phyloP scores from a whole-genome alignment of 2,888 invertebrate species.

The Leptopilina drosophilae region DNA sequence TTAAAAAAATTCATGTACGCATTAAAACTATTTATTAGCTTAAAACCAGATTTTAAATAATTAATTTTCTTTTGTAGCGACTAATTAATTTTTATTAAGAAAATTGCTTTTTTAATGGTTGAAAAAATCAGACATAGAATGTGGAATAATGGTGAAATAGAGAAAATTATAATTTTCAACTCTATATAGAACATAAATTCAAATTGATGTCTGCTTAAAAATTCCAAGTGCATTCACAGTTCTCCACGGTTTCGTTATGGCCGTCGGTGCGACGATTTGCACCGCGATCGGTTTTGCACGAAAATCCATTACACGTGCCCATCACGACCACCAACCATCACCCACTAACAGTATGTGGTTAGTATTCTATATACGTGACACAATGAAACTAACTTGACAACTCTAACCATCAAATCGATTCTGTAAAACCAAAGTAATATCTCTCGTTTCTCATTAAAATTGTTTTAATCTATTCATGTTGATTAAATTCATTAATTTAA shows the following conservation, averaged over 20 bases:
- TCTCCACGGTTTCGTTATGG: slow-evolving; percentile 46
- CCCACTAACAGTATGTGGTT: slow-evolving; percentile 56
- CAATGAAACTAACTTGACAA: slow-evolving; percentile 57
- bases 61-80: no score
- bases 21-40: no score
- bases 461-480: no score
- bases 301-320: slow-evolving; percentile 58
- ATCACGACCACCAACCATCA: slow-evolving; percentile 55
- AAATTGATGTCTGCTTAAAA: slow-evolving; percentile 15
- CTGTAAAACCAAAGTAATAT: neutral
- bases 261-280: slow-evolving; percentile 52
- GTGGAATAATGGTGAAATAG: neutral
- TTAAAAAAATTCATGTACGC: no score
- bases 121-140: no score
- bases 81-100: no score
- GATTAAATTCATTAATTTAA: no score
- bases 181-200: neutral
- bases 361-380: slow-evolving; percentile 57
- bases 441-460: neutral
- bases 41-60: no score
- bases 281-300: slow-evolving; percentile 55
- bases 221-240: slow-evolving; percentile 21
- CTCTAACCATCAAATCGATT: slow-evolving; percentile 54
- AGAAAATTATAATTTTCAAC: slow-evolving; percentile 6
- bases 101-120: no score